Percentiles rank a stretch among this genome's conserved stretches.
phyloP scores from a whole-genome alignment of 2,113 vertebrate species.

The Eudyptes chrysolophus region DNA sequence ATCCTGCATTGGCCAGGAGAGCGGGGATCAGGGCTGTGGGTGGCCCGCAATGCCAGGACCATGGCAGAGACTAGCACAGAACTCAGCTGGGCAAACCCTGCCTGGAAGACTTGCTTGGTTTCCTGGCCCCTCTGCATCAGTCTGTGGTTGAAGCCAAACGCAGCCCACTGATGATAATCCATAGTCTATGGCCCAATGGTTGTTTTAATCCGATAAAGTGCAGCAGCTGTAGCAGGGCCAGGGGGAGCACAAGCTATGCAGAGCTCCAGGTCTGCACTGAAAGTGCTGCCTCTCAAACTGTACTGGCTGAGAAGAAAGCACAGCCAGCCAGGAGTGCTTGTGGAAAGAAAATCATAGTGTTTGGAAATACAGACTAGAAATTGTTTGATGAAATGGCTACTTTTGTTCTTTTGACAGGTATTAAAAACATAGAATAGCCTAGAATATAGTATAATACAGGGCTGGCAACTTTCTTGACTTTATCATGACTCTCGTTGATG shows the following conservation, averaged over 20 bases:
- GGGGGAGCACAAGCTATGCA: neutral
- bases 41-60: fast-evolving
- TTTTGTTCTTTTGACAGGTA: neutral
- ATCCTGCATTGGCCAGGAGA: neutral
- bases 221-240: neutral
- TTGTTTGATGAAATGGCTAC: neutral
- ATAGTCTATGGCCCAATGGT: neutral
- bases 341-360: neutral
- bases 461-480: neutral
- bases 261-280: neutral
- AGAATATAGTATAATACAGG: neutral
- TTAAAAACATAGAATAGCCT: neutral
- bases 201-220: neutral
- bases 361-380: neutral
- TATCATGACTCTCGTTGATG: neutral
- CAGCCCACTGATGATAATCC: neutral
- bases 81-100: neutral
- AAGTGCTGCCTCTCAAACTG: neutral
- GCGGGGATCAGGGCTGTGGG: neutral
- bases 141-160: neutral
- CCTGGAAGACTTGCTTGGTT: neutral
- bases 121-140: neutral
- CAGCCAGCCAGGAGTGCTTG: neutral
- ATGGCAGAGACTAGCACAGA: neutral
- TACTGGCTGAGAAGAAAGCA: neutral